Conservation (phyloP, 2,888 invertebrate species). For the Hirtodrosophila trivittata region DNA sequence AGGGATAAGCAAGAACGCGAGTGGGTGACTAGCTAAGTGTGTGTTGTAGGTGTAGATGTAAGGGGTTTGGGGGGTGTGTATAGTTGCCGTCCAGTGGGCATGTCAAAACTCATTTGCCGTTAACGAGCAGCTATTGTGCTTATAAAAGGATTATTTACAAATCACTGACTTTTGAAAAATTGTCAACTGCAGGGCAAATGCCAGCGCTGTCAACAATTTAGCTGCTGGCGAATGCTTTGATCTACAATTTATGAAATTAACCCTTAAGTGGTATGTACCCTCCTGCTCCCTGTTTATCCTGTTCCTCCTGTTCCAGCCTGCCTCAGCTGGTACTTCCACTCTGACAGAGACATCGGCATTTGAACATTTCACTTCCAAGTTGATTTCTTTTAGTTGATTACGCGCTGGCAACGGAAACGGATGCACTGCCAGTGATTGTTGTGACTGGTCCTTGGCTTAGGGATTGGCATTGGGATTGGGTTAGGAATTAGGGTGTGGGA, state of each 20-base stretch:
- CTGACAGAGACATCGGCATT: slow-evolving; percentile 45
- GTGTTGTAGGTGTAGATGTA: too few species aligned
- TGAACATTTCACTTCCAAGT: slow-evolving; percentile 64
- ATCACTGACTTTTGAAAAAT: slow-evolving; percentile 81
- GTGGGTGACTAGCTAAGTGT: not conserved
- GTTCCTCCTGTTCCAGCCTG: too few species aligned
- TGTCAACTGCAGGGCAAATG: slow-evolving; percentile 80
- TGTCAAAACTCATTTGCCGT: slow-evolving; percentile 79
- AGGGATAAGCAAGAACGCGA: slow-evolving; percentile 52
- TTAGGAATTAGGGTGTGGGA: slow-evolving; percentile 4
- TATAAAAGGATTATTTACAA: slow-evolving; percentile 83
- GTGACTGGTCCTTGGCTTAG: slow-evolving; percentile 42
- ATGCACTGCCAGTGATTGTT: slow-evolving; percentile 71
- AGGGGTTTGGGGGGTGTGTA: slow-evolving; percentile 9
- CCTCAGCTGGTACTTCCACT: not conserved
- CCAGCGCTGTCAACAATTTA: slow-evolving; percentile 33
- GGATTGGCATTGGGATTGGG: slow-evolving; percentile 50
- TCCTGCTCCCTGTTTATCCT: not conserved
- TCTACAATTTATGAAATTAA: slow-evolving; percentile 81
- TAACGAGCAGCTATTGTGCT: slow-evolving; percentile 82
- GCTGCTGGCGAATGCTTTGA: slow-evolving; percentile 68
- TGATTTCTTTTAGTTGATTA: slow-evolving; percentile 79
- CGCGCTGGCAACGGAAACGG: slow-evolving; percentile 71
- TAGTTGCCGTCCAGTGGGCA: slow-evolving; percentile 68
- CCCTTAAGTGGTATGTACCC: slow-evolving; percentile 72